Base-by-base conservation (phyloP, 1,140 invertebrate species). In the Danaus melanippus region DNA sequence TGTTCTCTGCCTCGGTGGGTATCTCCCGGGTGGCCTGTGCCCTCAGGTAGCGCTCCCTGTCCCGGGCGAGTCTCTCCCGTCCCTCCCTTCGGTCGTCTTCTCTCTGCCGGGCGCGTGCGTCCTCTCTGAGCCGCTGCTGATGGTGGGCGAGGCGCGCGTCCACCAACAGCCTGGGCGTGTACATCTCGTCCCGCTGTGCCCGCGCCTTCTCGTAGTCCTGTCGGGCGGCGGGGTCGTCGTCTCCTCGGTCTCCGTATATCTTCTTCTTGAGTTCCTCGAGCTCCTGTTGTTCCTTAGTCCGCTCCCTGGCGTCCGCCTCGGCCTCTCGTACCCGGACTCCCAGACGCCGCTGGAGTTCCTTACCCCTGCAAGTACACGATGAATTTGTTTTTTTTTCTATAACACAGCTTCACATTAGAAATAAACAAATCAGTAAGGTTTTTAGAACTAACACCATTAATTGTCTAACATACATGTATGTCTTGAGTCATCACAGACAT, bases 251-350 rank as follows among this genome's bases (percentile, higher is more conserved):
- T 43, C 94, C 92, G 60, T 94, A 92, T 66, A 98, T 91, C 79
- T 95, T 93, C 41, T 90, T 89, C 66, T 93, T 93, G 12, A 99
- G 88, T 76, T 97, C 95, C 71, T 97, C 96, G 32, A 99, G 89
- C 86, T 99, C 97, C 75, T 96, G 94, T 65, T 93, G 93, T 83
- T 99, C 98, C 71, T 93, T 92, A 63, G 93, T 92, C 39, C 97
- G 88, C 87, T 99, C 98, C 64, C 94, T 91, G 9, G 91, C 92
- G 88, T 99, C 98, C 7, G 90, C 89, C 84, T 98, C 96, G 6
- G 96, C 94, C 87, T 99, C 98, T 60, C 96, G 92, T 47, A 97
- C 95, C 58, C 97, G 89, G 71, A 97, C 95, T 46, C 94, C 93
- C 44, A 98, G 84, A n/a, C 97, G 89, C 57, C 94, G 91, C 74